phyloP scores from a whole-genome alignment of 2,888 invertebrate species.

The Strigamia maritima region DNA sequence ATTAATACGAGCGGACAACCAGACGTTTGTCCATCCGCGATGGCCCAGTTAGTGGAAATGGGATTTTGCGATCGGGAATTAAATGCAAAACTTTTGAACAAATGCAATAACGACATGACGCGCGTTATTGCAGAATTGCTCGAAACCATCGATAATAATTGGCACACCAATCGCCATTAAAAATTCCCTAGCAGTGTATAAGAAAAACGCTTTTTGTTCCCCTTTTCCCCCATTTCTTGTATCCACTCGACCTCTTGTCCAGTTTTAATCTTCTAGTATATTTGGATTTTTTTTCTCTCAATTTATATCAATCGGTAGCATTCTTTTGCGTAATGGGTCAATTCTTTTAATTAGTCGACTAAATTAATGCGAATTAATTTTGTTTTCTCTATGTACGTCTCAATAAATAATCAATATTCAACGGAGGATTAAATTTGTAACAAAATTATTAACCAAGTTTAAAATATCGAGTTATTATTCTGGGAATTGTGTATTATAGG shows the following conservation, averaged over 20 bases:
- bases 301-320: not conserved
- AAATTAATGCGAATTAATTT: too few species aligned
- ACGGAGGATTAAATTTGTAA: too few species aligned
- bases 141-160: not conserved
- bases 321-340: too few species aligned
- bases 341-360: too few species aligned
- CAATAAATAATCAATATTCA: too few species aligned
- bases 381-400: too few species aligned
- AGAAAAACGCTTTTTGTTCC: not conserved
- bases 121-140: not conserved
- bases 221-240: not conserved
- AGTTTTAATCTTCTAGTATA: not conserved
- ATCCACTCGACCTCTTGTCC: not conserved
- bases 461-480: too few species aligned
- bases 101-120: not conserved
- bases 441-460: too few species aligned
- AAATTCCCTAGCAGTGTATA: too few species aligned
- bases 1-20: not conserved
- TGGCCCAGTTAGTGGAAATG: conserved; percentile 19
- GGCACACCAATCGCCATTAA: conserved; percentile 28
- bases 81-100: not conserved
- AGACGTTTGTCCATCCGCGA: not conserved
- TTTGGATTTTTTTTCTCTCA: not conserved
- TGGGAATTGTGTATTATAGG: too few species aligned
- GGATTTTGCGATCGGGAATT: not conserved